Evolutionary conservation across 92 coral and sea anemone genomes (phyloP).

Genomic region (Paragorgia papillata): DNA sequence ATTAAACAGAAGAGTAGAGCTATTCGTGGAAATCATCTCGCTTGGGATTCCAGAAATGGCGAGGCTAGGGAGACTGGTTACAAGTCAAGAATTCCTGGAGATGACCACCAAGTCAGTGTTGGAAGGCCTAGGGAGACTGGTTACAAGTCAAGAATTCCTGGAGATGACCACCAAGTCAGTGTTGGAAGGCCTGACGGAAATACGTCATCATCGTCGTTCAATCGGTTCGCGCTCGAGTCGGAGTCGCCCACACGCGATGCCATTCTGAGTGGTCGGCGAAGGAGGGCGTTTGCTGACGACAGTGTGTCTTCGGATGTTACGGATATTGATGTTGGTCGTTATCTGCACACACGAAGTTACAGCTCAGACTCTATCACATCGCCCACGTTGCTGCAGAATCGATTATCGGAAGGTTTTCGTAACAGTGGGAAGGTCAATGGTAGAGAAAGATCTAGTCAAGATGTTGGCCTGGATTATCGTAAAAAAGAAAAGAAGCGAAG

Average conservation of each 20-base stretch:
- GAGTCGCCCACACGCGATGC: background rate
- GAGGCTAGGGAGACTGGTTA: background rate
- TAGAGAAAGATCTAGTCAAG: background rate
- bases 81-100: background rate
- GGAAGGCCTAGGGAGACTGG: no score
- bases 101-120: background rate
- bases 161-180: background rate
- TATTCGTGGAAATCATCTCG: background rate
- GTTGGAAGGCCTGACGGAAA: background rate
- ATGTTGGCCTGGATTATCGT: background rate
- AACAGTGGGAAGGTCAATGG: conserved; percentile 9
- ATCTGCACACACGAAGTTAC: background rate
- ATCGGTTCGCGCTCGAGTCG: conserved; percentile 1
- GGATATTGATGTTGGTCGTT: conserved; percentile 3
- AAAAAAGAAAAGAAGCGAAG: conserved; percentile 23
- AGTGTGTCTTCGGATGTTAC: conserved; percentile 5
- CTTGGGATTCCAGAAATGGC: background rate
- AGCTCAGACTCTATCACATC: conserved; percentile 8
- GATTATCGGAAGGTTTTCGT: background rate
- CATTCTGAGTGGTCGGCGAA: background rate
- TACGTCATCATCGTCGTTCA: background rate
- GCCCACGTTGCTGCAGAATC: background rate
- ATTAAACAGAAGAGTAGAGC: background rate
- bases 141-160: background rate
- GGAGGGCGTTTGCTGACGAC: conserved; percentile 1